These are phyloP conservation scores for Bos taurus DNA, from an alignment of 2,113 vertebrate genomes.

Conservation along the genomic window DNA sequence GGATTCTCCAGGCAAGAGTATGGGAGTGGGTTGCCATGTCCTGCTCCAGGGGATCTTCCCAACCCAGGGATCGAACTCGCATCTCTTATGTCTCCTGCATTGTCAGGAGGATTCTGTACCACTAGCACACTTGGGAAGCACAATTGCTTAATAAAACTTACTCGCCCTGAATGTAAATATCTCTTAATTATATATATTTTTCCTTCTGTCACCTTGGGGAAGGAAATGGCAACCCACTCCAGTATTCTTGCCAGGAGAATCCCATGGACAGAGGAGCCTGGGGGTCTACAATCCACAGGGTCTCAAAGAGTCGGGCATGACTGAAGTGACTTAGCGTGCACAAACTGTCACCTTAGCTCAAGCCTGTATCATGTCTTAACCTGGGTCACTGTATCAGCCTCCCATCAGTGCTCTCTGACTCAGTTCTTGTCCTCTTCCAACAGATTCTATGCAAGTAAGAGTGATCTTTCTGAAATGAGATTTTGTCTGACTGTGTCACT, in stretches of 20 bases:
- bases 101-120: neutral
- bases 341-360: neutral
- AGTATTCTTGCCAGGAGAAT: neutral
- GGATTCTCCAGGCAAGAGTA: neutral
- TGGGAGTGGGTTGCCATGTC: neutral
- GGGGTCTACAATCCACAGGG: neutral
- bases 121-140: neutral
- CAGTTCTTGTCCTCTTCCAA: neutral
- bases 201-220: neutral
- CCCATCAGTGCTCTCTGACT: neutral
- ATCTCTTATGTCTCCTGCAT: neutral
- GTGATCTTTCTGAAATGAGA: neutral
- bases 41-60: neutral
- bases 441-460: neutral
- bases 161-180: neutral
- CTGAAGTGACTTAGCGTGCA: fast-evolving
- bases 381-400: neutral
- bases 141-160: neutral
- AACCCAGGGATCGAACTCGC: neutral
- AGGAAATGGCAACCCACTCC: neutral
- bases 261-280: neutral
- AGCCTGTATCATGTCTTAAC: neutral
- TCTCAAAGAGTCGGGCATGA: neutral
- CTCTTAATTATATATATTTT: neutral
- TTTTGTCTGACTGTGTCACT: neutral